These are phyloP conservation scores for Moxostoma hubbsi DNA, from an alignment of 2,797 vertebrate genomes.

Conservation along the genomic window DNA sequence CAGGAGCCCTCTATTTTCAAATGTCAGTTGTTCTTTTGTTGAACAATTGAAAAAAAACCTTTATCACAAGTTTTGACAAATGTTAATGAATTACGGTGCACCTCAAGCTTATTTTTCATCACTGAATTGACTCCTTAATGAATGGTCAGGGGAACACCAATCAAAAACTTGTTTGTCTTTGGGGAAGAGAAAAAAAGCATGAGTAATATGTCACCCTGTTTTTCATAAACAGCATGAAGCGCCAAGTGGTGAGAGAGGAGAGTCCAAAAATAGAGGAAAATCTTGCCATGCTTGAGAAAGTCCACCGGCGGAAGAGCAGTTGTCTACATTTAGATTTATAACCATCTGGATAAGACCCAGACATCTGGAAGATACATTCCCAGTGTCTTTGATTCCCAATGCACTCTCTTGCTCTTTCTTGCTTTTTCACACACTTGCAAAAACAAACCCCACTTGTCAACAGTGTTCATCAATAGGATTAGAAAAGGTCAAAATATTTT, in stretches of 20 bases:
- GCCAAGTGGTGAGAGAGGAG: conserved; percentile 17
- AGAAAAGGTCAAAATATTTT: too few species aligned
- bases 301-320: conserved; percentile 65
- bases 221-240: conserved; percentile 15
- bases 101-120: too few species aligned
- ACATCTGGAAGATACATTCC: conserved; percentile 67
- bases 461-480: too few species aligned
- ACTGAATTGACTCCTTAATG: too few species aligned
- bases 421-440: background rate
- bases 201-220: background rate
- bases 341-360: conserved; percentile 59
- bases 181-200: too few species aligned
- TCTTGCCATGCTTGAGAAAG: conserved; percentile 58
- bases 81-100: too few species aligned
- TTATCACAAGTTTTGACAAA: too few species aligned
- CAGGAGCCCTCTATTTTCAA: too few species aligned
- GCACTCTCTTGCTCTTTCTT: background rate
- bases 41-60: too few species aligned
- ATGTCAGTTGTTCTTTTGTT: too few species aligned
- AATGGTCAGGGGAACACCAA: background rate
- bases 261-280: conserved; percentile 63
- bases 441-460: too few species aligned
- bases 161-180: background rate
- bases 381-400: background rate
- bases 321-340: conserved; percentile 65